Base-by-base conservation (phyloP, 2,888 invertebrate species). In the Sphaerophoria taeniata region DNA sequence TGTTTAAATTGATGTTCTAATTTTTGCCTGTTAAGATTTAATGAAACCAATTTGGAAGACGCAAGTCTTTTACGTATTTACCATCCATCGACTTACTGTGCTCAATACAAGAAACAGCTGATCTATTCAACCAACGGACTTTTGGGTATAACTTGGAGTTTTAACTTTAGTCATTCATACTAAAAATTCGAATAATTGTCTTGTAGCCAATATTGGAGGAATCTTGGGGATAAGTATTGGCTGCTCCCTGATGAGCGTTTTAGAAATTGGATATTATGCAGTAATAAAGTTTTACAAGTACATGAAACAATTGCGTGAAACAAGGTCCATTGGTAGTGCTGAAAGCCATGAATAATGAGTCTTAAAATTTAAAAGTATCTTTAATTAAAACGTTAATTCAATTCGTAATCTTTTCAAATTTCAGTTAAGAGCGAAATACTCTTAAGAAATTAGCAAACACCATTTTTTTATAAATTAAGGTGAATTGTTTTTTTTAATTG, bases 171-270 rank as follows among this genome's bases (percentile, higher is more conserved):
- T n/a, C n/a, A n/a, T n/a, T n/a, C n/a, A n/a, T n/a, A n/a, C n/a
- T n/a, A n/a, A n/a, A n/a, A n/a, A n/a, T n/a, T n/a, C n/a, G n/a
- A n/a, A n/a, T n/a, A n/a, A n/a, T n/a, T n/a, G n/a, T 39, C 33
- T 51, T 83, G 71, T 65, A 91, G 91, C 91, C 0, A 89, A 88
- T 36, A 87, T 91, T 69, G 91, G 91, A 2, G 91, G 91, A 5
- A 89, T 91, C 11, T 69, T 91, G 39, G 89, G 91, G 24, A 89
- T 91, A 71, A 90, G 89, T 81, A 90, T 91, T 87, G 91, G 91
- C 3, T 91, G 91, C 76, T 91, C 91, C 6, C 76, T 91, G 39
- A 90, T 91, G 65, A 90, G 90, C 75, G 87, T 88, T 56, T 84
- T 91, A 75, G 91, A 91, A 88, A 72, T 91, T 31, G 81, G 89